These are phyloP conservation scores for Amphimedon queenslandica DNA, from an alignment of 37 sponge, comb jelly and placozoan species.

Conservation along the genomic window DNA sequence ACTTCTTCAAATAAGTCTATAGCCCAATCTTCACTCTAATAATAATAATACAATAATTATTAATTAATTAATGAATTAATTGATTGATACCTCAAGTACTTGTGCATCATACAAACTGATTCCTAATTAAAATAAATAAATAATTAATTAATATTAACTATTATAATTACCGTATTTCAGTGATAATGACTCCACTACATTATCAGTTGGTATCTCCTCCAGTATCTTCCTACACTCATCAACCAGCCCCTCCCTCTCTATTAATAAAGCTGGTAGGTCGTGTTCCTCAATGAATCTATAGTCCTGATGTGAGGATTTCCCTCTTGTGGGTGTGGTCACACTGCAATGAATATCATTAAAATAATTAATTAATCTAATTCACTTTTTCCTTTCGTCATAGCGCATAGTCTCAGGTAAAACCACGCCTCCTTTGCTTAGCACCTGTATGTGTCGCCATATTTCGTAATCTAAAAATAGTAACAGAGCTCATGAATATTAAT, in stretches of 20 bases:
- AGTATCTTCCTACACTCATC: too few relatives aligned
- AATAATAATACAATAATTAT: background rate
- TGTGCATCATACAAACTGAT: too few relatives aligned
- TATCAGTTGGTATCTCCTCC: too few relatives aligned
- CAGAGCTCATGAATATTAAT: background rate
- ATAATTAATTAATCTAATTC: background rate
- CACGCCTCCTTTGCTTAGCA: conserved; percentile 30
- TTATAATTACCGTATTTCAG: too few relatives aligned
- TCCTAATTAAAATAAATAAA: too few relatives aligned
- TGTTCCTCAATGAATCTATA: conserved; percentile 55
- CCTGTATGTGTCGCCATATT: conserved; percentile 43
- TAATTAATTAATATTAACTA: too few relatives aligned
- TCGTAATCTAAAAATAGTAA: conserved; percentile 38
- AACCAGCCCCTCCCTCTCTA: too few relatives aligned
- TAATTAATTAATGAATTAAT: too few relatives aligned
- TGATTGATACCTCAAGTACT: too few relatives aligned
- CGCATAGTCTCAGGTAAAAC: conserved; percentile 52
- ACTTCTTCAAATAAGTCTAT: conserved; percentile 12
- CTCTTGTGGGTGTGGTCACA: conserved; percentile 32
- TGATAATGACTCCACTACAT: too few relatives aligned
- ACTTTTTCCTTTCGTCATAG: conserved; percentile 48
- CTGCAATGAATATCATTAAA: conserved; percentile 5
- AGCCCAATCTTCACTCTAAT: background rate
- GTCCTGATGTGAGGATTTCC: conserved; percentile 25
- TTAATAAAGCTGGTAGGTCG: conserved; percentile 41